Conservation (phyloP, 2,113 vertebrate species). For the Silurus meridionalis region DNA sequence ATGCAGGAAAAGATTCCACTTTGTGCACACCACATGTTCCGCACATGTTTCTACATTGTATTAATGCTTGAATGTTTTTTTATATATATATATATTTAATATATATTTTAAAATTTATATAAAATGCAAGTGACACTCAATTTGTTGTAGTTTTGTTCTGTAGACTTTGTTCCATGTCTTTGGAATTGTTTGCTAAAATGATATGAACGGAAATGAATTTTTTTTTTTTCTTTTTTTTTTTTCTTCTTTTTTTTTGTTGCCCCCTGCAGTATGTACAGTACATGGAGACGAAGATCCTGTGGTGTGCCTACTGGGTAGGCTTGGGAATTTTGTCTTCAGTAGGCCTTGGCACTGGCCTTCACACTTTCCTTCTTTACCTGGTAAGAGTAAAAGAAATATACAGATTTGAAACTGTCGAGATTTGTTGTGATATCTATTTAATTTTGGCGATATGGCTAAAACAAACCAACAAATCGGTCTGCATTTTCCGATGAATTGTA, state of each 20-base stretch:
- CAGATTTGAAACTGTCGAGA: neutral
- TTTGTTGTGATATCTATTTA: neutral
- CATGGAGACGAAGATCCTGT: conserved; percentile 88
- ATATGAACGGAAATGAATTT: neutral
- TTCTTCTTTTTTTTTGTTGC: neutral
- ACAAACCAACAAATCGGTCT: neutral
- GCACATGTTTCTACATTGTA: neutral
- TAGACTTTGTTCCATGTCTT: neutral
- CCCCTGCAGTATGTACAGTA: conserved; percentile 84
- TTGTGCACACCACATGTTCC: neutral
- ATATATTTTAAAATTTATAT: too few species aligned
- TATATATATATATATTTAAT: too few species aligned
- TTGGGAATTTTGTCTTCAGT: conserved; percentile 96
- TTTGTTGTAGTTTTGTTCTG: neutral
- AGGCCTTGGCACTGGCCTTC: conserved; percentile 93
- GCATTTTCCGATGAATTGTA: neutral
- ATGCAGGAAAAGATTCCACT: neutral
- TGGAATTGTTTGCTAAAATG: neutral
- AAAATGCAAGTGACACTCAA: neutral
- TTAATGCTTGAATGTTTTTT: neutral
- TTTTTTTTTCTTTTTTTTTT: neutral
- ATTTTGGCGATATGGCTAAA: too few species aligned
- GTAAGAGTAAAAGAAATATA: conserved; percentile 67
- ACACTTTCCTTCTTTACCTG: conserved; percentile 97
- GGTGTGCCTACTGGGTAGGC: conserved; percentile 99